These are phyloP conservation scores for Eolophus roseicapilla DNA, from an alignment of 2,113 vertebrate genomes.

Conservation along the genomic window DNA sequence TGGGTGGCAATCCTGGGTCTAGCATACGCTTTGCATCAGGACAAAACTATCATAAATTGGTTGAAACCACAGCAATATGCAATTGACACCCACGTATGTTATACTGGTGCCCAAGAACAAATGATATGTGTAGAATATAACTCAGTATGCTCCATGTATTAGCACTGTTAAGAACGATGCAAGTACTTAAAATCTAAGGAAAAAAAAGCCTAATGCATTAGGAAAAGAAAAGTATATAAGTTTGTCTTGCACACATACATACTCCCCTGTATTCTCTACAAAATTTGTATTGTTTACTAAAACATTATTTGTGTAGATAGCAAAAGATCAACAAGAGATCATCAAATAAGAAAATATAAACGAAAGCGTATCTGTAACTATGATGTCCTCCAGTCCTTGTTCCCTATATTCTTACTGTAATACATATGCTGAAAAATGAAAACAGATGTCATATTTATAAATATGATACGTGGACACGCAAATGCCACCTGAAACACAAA, in stretches of 20 bases:
- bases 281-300: neutral
- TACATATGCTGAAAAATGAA: neutral
- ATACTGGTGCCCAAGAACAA: constrained; percentile 49
- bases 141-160: neutral
- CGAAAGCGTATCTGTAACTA: neutral
- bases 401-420: neutral
- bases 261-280: neutral
- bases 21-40: constrained; percentile 40
- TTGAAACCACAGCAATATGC: constrained; percentile 29
- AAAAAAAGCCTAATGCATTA: neutral
- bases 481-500: constrained; percentile 16
- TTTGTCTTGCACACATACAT: neutral
- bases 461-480: neutral
- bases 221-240: neutral
- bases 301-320: neutral
- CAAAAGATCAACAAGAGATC: neutral
- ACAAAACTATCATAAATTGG: constrained; percentile 55
- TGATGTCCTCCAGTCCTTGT: neutral
- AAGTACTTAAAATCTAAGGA: neutral
- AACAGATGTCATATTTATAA: constrained; percentile 9
- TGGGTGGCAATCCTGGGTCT: constrained; percentile 36
- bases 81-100: constrained; percentile 44
- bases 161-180: neutral
- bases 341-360: neutral
- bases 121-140: neutral